Base-by-base conservation (phyloP, 2,888 invertebrate genomes). In the Lathronympha strigana region DNA sequence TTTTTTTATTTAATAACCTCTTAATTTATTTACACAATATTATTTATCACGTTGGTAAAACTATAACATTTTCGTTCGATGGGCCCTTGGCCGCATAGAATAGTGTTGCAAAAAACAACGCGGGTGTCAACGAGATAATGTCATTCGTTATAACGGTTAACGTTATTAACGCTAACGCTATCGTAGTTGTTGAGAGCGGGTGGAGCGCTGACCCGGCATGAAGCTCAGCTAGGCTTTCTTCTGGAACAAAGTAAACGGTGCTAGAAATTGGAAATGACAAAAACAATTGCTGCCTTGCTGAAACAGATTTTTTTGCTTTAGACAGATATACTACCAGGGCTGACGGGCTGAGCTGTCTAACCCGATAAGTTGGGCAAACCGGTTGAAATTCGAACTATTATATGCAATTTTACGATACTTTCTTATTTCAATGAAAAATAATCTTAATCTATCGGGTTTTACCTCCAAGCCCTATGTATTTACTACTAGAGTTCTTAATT, bases 221-320 rank as follows among this genome's bases (percentile, higher is more conserved):
- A 1, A 92, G 84, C 68, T 92, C 92, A 0, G 92, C 92, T 61
- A 92, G 86, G 74, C 92, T 92, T 87, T 92, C 90, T 91, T 86
- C 88, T 90, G 90, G 66, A 92, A 92, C 90, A 90, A 91, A 82
- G 64, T 77, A 68, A n/a, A 28, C 58, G 60, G 76, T 63, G 70
- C 82, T 80, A 85, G 71, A 54, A 55, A 31, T 36, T 33, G 17
- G 33, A 40, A 15, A 50, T 1, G n/a, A 38, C 36, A 53, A 0
- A 49, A 23, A 9, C 2, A n/a, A 50, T 33, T 33, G 0, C n/a
- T n/a, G n/a, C n/a, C n/a, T n/a, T n/a, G n/a, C n/a, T n/a, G n/a
- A n/a, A n/a, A n/a, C n/a, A n/a, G n/a, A n/a, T n/a, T n/a, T n/a
- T n/a, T n/a, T n/a, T n/a, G n/a, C n/a, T n/a, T n/a, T n/a, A n/a